Evolutionary conservation across 1,140 invertebrate species (phyloP).

Genomic region (Brachionus rotundiformis): DNA sequence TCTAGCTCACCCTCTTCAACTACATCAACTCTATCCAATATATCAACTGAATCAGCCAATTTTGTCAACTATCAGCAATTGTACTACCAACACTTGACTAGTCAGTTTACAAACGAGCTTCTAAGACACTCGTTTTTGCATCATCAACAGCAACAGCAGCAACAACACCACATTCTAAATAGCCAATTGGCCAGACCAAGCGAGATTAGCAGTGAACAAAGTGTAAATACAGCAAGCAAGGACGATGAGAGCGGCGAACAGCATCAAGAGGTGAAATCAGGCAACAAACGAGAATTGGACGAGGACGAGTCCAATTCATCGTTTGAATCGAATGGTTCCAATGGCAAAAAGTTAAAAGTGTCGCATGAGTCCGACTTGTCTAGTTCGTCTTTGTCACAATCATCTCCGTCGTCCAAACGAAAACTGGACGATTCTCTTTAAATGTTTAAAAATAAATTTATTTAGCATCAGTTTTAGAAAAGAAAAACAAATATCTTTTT

Average conservation of each 20-base stretch:
- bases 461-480: neutral
- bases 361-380: conserved; percentile 22
- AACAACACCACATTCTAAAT: neutral
- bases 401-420: conserved; percentile 13
- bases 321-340: conserved; percentile 1
- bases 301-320: conserved; percentile 30
- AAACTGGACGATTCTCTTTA: conserved; percentile 1
- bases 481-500: neutral
- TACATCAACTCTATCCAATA: neutral
- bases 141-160: neutral
- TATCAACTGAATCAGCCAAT: neutral
- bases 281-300: conserved; percentile 7
- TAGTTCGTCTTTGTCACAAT: conserved; percentile 6
- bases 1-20: conserved; percentile 42
- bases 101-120: conserved; percentile 46
- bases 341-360: conserved; percentile 7
- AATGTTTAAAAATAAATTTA: neutral
- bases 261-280: neutral
- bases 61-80: conserved; percentile 42
- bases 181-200: neutral
- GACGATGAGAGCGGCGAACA: neutral
- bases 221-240: neutral
- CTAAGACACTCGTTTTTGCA: conserved; percentile 28
- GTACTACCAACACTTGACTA: conserved; percentile 51
- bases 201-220: neutral